Evolutionary conservation across 2,113 vertebrate genomes (phyloP).

Genomic region (Nyctibius bracteatus): DNA sequence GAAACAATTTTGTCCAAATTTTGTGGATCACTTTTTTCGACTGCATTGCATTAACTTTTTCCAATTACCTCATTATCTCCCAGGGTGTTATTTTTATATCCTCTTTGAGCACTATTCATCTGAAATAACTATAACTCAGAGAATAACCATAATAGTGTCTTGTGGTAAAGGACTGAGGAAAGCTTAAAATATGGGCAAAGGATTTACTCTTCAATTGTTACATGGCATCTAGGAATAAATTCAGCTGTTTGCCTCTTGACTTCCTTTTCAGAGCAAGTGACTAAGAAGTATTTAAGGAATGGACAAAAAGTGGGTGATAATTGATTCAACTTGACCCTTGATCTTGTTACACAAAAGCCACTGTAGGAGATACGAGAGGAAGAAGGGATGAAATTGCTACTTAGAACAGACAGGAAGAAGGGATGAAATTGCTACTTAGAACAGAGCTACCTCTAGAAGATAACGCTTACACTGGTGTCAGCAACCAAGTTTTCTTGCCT

Average conservation of each 20-base stretch:
- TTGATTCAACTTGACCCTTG: background rate
- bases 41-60: slow-evolving; percentile 17
- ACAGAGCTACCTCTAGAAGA: background rate
- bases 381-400: background rate
- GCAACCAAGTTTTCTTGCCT: background rate
- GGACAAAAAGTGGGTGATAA: background rate
- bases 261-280: slow-evolving; percentile 2
- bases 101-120: slow-evolving; percentile 22
- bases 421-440: background rate
- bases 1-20: slow-evolving; percentile 10
- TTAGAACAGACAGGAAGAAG: background rate
- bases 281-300: background rate
- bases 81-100: slow-evolving; percentile 12
- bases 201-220: background rate
- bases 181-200: slow-evolving; percentile 5
- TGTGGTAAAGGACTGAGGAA: background rate
- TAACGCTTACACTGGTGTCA: background rate
- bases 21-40: slow-evolving; percentile 41
- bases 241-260: slow-evolving; percentile 13
- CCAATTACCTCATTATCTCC: background rate
- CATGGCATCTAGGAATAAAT: background rate
- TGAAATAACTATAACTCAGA: slow-evolving; percentile 30
- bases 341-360: background rate
- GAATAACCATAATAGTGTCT: slow-evolving; percentile 1
- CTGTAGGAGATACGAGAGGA: background rate